Percentiles rank a stretch among this genome's conserved stretches.
These are phyloP conservation scores for Drosophila suboccidentalis DNA, from an alignment of 2,888 invertebrate species.

Conservation along the genomic window DNA sequence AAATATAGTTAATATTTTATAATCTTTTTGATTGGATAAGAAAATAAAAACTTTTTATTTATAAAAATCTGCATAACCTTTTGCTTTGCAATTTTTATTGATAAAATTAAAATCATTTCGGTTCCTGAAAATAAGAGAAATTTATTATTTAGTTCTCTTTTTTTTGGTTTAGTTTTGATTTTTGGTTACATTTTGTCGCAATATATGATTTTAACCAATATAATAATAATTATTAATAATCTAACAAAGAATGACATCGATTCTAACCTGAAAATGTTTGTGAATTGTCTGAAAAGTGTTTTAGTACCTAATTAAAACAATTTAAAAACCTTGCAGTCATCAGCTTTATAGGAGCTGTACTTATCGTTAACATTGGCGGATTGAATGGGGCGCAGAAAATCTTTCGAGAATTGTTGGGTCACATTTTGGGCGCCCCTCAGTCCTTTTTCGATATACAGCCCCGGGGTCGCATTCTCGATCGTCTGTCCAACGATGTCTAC, in stretches of 20 bases:
- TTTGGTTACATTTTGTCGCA: not conserved
- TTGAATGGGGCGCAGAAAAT: constrained; percentile 86
- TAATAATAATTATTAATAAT: constrained; percentile 1
- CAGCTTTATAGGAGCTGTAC: constrained; percentile 72
- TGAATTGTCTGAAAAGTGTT: constrained; percentile 15
- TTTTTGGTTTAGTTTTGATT: not conserved
- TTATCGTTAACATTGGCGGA: constrained; percentile 86
- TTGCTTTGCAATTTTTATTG: too few relatives aligned
- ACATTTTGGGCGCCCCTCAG: constrained; percentile 87
- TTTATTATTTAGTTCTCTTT: not conserved
- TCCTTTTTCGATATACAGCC: constrained; percentile 89
- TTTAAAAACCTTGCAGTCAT: constrained; percentile 62
- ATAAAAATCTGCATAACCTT: too few relatives aligned
- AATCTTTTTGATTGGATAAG: too few relatives aligned
- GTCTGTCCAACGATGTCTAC: constrained; percentile 88
- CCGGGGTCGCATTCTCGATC: constrained; percentile 88
- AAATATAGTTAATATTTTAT: too few relatives aligned
- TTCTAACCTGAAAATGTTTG: constrained; percentile 34
- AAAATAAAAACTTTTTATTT: too few relatives aligned
- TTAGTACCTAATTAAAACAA: not conserved
- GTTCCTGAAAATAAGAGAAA: too few relatives aligned
- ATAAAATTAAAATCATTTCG: too few relatives aligned
- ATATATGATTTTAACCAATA: not conserved
- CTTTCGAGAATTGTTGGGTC: constrained; percentile 86
- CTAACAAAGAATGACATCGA: constrained; percentile 12